phyloP scores from a whole-genome alignment of 2,113 vertebrate species.

The Motacilla tschutschensis region DNA sequence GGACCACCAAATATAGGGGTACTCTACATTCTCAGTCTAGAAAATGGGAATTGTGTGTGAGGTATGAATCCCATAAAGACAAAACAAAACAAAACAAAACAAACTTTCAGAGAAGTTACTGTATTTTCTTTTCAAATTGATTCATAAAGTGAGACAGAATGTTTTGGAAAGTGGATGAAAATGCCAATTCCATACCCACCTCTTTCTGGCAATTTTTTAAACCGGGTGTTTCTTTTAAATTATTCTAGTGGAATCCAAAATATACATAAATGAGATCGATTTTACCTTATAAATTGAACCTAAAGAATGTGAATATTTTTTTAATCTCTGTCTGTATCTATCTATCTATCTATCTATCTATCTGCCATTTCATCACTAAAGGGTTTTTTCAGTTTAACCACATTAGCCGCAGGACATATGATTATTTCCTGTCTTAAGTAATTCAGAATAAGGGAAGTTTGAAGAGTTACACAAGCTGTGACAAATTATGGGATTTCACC shows the following conservation, averaged over 20 bases:
- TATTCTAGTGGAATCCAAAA: background rate
- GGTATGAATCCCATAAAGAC: background rate
- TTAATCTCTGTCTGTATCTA: background rate
- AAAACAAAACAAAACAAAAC: background rate
- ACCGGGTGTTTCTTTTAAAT: background rate
- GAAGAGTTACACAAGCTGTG: background rate
- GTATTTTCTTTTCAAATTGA: background rate
- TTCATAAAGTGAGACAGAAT: background rate
- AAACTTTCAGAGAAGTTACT: background rate
- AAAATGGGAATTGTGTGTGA: background rate
- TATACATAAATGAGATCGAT: background rate
- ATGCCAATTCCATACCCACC: background rate
- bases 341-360: background rate
- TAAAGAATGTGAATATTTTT: background rate
- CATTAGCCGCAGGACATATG: conserved; percentile 24
- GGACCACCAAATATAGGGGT: background rate
- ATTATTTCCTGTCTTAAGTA: conserved; percentile 57
- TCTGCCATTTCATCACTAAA: background rate
- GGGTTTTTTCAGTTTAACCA: conserved; percentile 14
- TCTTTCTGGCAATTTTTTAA: background rate
- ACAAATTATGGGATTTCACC: background rate
- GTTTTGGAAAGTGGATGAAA: background rate
- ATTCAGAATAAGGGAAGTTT: conserved; percentile 37
- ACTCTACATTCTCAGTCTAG: background rate
- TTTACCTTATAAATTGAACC: background rate